Evolutionary conservation across 1,140 invertebrate species (phyloP), one percentile per base, ranked within the genome.

Genomic region (Zeugodacus cucurbitae): DNA sequence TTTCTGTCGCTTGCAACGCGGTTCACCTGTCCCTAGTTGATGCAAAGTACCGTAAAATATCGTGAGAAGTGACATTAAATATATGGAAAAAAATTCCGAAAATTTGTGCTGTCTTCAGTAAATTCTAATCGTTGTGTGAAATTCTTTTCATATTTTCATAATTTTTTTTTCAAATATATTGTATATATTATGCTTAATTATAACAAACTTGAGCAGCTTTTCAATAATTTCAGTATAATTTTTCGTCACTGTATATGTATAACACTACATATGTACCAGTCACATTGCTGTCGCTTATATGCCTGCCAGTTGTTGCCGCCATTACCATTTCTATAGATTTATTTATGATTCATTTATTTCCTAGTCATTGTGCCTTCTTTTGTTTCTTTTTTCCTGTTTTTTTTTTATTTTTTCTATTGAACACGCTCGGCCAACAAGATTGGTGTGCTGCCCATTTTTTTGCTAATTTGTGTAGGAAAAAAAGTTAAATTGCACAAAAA

Each of bases 301-400:
- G 20, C 34, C 34, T 70, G 34, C 67, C 67, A 64, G 26, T 64
- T 41, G 32, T 70, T 70, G 67, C 67, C 26, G 67, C n/a, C n/a
- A n/a, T 34, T 41, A 34, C 67, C 34, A 70, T 70, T 34, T 70
- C 32, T 70, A 37, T 70, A 34, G 67, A 70, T 70, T 70, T 70
- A 70, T 70, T 70, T 70, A 34, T 20, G 32, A 17, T 70, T 37
- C 67, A 70, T 70, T 70, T 70, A 70, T 70, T 70, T 70, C 67
- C 67, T 70, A 70, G 48, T 54, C 48, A 54, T 54, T 54, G 48
- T 54, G 14, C 6, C 14, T 54, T 54, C 14, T 59, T 54, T 6
- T 54, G 14, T 54, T 54, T 54, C 14, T 54, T 54, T 54, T 54
- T 54, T 54, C 6, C 48, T 54, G 48, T 14, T n/a, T n/a, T 54